Evolutionary conservation across 2,797 vertebrate genomes (phyloP), one percentile per base, ranked within the genome.

Genomic region (Orestias chungarensis): DNA sequence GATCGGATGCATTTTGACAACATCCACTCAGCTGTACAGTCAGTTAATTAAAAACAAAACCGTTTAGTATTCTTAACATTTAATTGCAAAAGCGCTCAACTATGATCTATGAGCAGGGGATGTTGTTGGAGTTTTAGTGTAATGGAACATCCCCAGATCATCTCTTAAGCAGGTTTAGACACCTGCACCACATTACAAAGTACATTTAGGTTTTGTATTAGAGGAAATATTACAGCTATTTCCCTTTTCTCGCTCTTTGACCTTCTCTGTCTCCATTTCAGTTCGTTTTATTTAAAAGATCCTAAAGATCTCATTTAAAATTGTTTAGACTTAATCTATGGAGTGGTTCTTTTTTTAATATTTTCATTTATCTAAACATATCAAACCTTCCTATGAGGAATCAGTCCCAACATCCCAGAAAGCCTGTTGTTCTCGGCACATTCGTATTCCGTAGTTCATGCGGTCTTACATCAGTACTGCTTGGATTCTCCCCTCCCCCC

Each of bases 401-500:
- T 74, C 27, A 76, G 57, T 82, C 74, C 50, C 76, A 33, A 38
- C 77, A 75, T 68, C 64, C 57, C 73, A 71, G 83, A 76, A 50
- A 82, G 69, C 80, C 72, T 2, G 66, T 79, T 83, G 70, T 84
- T 75, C 82, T 81, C 70, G 55, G 40, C 75, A 64, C 47, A 44
- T 71, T 70, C 78, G 75, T 80, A 65, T 73, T 84, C 74, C 68
- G 80, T 75, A 73, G 79, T 86, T 72, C 70, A 72, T 68, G 49
- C 72, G 75, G 52, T 62, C 75, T 87, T 89, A 87, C 84, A 68
- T 88, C 89, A 89, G 74, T 81, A 78, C 81, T 81, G 82, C 80
- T 85, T 84, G 78, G 80, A 54, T 79, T 72, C 70, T 74, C 66
- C 81, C 85, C 87, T 87, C 57, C 81, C 87, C 89, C 89, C 86